Percentiles rank a stretch among this genome's conserved stretches.
These are phyloP conservation scores for Elegia similella DNA, from an alignment of 2,888 invertebrate species.

Conservation along the genomic window DNA sequence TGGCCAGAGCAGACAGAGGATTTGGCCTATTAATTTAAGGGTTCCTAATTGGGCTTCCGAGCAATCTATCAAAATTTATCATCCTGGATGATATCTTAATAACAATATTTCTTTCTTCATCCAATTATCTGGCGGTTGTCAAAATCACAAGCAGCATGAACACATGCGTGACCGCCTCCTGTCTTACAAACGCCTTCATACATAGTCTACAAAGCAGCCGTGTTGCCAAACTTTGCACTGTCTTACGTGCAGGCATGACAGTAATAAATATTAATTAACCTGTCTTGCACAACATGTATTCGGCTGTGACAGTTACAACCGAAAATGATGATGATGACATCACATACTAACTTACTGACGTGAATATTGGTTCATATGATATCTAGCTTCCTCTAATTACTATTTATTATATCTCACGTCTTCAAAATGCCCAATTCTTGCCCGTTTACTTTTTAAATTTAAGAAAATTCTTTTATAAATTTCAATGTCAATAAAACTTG, in stretches of 20 bases:
- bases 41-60: too few relatives aligned
- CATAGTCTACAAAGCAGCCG: neutral
- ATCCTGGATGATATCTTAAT: too few relatives aligned
- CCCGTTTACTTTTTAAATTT: neutral
- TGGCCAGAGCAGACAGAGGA: too few relatives aligned
- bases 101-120: too few relatives aligned
- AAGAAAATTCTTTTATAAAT: neutral
- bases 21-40: too few relatives aligned
- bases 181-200: neutral
- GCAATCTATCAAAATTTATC: too few relatives aligned
- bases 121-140: neutral
- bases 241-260: constrained; percentile 2
- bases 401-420: neutral
- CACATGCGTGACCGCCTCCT: neutral
- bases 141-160: neutral
- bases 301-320: neutral
- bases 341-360: neutral
- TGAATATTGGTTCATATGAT: neutral
- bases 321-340: neutral
- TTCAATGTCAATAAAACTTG: neutral
- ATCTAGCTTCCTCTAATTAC: neutral
- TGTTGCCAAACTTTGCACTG: neutral
- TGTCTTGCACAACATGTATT: constrained; percentile 33
- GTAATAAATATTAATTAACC: constrained; percentile 39
- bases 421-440: neutral